Evolutionary conservation across 2,113 vertebrate species (phyloP), one percentile per base, ranked within the genome.

Genomic region (Leucoraja erinaceus): DNA sequence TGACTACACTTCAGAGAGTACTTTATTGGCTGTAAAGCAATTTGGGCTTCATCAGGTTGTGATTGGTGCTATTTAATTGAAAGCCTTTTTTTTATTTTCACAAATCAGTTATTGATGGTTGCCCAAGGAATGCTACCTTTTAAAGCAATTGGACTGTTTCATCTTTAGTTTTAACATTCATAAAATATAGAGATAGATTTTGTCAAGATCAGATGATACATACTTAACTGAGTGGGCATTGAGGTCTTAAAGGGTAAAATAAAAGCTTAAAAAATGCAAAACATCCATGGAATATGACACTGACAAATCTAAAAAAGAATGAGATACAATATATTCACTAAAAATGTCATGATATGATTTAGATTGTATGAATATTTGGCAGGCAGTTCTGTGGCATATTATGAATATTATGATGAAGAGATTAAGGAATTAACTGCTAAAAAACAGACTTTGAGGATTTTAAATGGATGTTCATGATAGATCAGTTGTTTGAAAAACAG

Each of bases 391-490:
- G 14, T 54, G 68, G 90, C 72, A 91, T 72, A 74, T 91, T 72
- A 91, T 25, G 90, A 91, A 91, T 72, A 74, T 91, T 72, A 91
- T 25, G 63, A 47, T 66, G 20, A 90, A 38, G 90, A 72, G 8
- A 72, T 91, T 72, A 90, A 90, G 63, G 38, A 70, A 90, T 90
- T 47, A 90, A 8, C 88, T 72, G 18, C 90, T 91, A 72, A 91
- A 31, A 72, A 72, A 38, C 10, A 47, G 16, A 12, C 9, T 91
- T 28, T 54, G 90, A 2, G 33, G 25, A 47, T 54, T 91, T 91
- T 72, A 54, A 91, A 90, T 14, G 28, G 31, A 68, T 14, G 47
- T 91, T 70, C 70, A 91, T 28, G 25, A 28, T 70, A 72, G 18
- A 74, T 91, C 9, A 54, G 22, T 6, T 47, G 14, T 25, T 25